phyloP scores from a whole-genome alignment of 2,888 invertebrate species.

The Tipula vernalis region DNA sequence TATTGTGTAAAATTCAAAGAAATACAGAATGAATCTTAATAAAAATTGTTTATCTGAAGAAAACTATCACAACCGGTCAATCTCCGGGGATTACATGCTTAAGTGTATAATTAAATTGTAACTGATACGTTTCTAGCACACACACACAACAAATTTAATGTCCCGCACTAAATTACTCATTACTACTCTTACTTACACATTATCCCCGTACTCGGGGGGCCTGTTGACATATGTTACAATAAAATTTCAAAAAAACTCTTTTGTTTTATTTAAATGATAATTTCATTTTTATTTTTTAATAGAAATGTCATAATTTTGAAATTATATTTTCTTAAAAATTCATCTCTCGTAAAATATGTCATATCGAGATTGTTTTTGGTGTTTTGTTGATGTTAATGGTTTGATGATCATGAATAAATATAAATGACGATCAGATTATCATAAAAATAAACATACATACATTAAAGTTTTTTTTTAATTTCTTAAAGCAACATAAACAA shows the following conservation, averaged over 20 bases:
- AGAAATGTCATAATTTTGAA: background rate
- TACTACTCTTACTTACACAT: background rate
- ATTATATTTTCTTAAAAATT: background rate
- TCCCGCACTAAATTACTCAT: background rate
- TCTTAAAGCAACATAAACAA: background rate
- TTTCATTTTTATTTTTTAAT: background rate
- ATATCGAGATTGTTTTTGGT: background rate
- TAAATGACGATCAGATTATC: background rate
- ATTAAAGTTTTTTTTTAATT: background rate
- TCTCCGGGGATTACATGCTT: background rate
- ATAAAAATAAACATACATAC: background rate
- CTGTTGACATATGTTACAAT: background rate
- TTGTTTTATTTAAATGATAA: background rate
- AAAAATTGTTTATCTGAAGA: background rate
- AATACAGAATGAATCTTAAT: background rate
- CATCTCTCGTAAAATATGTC: background rate
- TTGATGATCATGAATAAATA: background rate
- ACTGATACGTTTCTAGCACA: background rate
- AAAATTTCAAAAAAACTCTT: background rate
- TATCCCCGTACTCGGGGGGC: background rate
- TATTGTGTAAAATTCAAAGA: background rate
- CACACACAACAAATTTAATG: background rate
- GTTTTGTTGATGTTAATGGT: background rate
- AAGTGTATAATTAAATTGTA: background rate
- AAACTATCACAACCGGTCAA: background rate